Evolutionary conservation across 2,797 vertebrate species (phyloP).

Genomic region (Periparus ater): DNA sequence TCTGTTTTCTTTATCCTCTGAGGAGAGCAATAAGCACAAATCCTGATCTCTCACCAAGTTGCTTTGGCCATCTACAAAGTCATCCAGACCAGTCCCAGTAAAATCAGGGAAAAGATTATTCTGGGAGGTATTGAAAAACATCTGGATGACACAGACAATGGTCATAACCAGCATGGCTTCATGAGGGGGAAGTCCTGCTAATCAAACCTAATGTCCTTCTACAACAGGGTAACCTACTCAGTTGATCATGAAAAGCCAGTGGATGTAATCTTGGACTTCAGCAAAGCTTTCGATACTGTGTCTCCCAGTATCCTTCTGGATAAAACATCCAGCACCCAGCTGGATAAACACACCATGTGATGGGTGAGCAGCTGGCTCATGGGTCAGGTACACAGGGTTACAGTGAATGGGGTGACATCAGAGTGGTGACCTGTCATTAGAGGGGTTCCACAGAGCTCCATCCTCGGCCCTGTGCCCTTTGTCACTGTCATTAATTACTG

Average conservation of each 20-base stretch:
- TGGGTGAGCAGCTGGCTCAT: neutral
- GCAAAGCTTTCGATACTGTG: neutral
- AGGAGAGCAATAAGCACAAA: neutral
- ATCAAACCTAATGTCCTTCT: fast-evolving
- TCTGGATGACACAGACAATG: neutral
- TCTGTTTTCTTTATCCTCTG: neutral
- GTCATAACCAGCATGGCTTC: neutral
- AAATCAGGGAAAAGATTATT: neutral
- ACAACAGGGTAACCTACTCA: neutral
- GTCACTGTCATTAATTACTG: neutral
- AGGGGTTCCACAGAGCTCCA: neutral
- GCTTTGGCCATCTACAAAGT: neutral
- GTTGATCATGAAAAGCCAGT: fast-evolving
- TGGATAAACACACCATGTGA: fast-evolving
- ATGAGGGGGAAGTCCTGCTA: neutral
- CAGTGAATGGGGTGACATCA: neutral
- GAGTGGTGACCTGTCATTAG: neutral
- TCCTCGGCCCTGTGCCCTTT: neutral
- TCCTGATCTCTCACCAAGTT: neutral
- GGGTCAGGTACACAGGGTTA: neutral
- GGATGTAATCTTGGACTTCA: neutral
- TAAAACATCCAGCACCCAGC: too few species aligned
- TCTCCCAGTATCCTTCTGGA: neutral
- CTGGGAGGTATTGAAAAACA: neutral
- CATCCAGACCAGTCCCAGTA: neutral